Conservation (phyloP, 2,113 vertebrate genomes). For the Gulo gulo region DNA sequence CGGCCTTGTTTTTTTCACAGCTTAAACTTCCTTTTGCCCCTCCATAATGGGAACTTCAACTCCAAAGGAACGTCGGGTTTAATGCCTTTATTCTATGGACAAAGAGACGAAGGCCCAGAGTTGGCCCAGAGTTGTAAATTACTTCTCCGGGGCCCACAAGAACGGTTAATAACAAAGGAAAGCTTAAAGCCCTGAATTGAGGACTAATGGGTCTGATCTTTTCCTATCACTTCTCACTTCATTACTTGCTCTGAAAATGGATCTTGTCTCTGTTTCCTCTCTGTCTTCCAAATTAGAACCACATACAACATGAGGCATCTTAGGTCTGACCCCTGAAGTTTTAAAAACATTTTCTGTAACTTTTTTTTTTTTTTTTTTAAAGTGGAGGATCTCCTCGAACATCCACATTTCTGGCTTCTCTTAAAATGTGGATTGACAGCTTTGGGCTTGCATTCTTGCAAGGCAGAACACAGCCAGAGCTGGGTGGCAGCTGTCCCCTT, state of each 20-base stretch:
- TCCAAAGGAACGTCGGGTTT: not conserved
- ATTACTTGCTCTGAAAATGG: not conserved
- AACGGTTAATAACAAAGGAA: not conserved
- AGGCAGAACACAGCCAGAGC: not conserved
- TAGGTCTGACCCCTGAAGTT: not conserved
- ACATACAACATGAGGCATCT: not conserved
- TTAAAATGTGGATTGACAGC: not conserved
- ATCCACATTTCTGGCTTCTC: not conserved
- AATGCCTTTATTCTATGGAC: not conserved
- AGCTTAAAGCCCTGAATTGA: not conserved
- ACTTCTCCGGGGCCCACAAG: not conserved
- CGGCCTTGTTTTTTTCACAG: not conserved
- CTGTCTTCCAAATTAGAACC: not conserved
- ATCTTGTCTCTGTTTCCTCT: not conserved
- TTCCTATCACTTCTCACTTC: not conserved
- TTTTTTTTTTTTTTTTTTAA: not conserved
- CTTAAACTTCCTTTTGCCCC: not conserved
- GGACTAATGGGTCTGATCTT: rapidly evolving
- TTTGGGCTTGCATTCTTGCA: not conserved
- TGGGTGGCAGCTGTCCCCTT: not conserved
- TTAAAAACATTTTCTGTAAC: not conserved
- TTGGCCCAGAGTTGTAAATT: not conserved
- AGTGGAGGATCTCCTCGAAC: not conserved
- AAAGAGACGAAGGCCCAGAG: not conserved
- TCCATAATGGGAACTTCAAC: not conserved